These are phyloP conservation scores for Geophilus truncorum DNA, from an alignment of 2,888 invertebrate genomes.

Conservation along the genomic window DNA sequence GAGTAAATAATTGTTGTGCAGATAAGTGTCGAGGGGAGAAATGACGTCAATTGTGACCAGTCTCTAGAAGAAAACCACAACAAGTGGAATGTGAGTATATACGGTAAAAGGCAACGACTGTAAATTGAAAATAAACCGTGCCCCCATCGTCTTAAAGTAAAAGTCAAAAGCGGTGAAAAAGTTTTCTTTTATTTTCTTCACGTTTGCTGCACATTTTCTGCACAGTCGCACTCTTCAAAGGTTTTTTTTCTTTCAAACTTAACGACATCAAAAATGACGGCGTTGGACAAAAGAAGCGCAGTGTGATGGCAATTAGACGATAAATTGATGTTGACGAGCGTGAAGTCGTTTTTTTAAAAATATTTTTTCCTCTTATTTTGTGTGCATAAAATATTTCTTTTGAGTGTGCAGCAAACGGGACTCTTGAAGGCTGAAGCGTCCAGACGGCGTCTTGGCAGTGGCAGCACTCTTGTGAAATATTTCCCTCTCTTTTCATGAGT, in stretches of 20 bases:
- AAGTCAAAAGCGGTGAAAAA: neutral
- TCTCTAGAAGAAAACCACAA: neutral
- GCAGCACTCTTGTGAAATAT: conserved; percentile 1
- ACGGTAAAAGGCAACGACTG: neutral
- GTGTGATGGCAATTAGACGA: neutral
- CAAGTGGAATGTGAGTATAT: neutral
- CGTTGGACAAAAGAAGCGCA: neutral
- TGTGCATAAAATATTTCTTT: neutral
- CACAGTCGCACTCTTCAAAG: neutral
- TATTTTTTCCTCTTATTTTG: neutral
- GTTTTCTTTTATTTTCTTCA: neutral
- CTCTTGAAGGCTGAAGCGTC: conserved; percentile 12
- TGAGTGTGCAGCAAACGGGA: neutral
- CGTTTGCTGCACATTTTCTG: neutral
- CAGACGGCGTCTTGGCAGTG: conserved; percentile 9
- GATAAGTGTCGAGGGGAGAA: neutral
- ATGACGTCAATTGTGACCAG: neutral
- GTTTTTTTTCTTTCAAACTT: neutral
- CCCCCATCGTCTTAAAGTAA: too few relatives aligned
- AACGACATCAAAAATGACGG: neutral
- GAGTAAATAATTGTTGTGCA: conserved; percentile 1
- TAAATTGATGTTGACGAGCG: neutral
- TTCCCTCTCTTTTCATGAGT: conserved; percentile 3
- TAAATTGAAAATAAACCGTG: neutral
- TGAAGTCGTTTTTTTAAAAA: neutral